Evolutionary conservation across 1,140 invertebrate species (phyloP).

Genomic region (Hylaeus anthracinus): DNA sequence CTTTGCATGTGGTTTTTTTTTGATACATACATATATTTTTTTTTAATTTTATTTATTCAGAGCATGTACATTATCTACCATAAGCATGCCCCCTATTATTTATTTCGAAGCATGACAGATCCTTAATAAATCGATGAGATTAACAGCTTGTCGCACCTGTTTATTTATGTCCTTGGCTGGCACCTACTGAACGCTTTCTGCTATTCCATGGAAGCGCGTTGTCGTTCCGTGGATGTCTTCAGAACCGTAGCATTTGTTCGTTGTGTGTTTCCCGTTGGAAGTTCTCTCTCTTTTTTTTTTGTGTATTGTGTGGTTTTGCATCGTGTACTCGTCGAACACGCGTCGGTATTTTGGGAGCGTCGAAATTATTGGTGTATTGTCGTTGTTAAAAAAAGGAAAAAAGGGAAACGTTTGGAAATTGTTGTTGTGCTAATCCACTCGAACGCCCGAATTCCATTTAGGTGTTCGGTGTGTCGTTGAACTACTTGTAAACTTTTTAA

Average conservation of each 20-base stretch:
- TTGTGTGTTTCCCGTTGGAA: slow-evolving; percentile 31
- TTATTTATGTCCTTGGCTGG: slow-evolving; percentile 76
- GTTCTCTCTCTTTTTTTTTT: background rate
- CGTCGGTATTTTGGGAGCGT: slow-evolving; percentile 54
- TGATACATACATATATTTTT: slow-evolving; percentile 32
- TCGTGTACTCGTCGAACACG: slow-evolving; percentile 47
- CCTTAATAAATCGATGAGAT: slow-evolving; percentile 79
- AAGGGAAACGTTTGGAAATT: background rate
- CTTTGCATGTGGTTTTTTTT: slow-evolving; percentile 56
- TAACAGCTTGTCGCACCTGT: slow-evolving; percentile 78
- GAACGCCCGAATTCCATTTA: slow-evolving; percentile 8
- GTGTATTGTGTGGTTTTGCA: slow-evolving; percentile 48
- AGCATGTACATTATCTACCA: slow-evolving; percentile 73
- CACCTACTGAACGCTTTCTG: slow-evolving; percentile 69
- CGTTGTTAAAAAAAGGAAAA: slow-evolving; percentile 15
- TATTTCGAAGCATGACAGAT: slow-evolving; percentile 75
- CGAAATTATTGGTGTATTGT: slow-evolving; percentile 10
- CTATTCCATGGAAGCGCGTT: slow-evolving; percentile 8
- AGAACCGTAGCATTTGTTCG: slow-evolving; percentile 44
- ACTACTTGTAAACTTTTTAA: background rate
- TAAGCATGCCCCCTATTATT: slow-evolving; percentile 77
- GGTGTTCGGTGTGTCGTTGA: slow-evolving; percentile 13
- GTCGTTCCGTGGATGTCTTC: slow-evolving; percentile 46
- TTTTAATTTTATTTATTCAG: slow-evolving; percentile 69
- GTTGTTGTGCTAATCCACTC: background rate